Conservation (phyloP, 2,888 invertebrate species). For the Orchesella flavescens region DNA sequence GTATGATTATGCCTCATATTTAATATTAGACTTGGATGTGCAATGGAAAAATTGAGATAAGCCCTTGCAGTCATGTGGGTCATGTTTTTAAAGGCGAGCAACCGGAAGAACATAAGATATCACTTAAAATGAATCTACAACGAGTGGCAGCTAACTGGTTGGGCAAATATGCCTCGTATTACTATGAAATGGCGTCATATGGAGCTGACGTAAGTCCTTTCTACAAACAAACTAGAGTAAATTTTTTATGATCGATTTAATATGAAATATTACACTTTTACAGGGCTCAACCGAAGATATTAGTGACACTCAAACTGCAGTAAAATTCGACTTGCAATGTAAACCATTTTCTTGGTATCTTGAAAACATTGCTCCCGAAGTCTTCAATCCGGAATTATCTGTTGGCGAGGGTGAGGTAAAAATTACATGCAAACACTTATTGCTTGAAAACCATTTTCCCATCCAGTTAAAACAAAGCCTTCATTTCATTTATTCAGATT, state of each 20-base stretch:
- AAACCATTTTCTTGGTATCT: conserved; percentile 79
- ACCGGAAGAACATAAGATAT: conserved; percentile 75
- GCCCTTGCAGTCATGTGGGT: conserved; percentile 79
- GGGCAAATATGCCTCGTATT: conserved; percentile 77
- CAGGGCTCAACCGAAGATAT: not conserved
- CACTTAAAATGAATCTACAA: conserved; percentile 75
- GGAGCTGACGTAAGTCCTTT: not conserved
- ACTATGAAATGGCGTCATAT: conserved; percentile 77
- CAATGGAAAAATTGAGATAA: conserved; percentile 78
- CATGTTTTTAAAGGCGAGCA: conserved; percentile 76
- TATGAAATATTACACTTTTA: too few relatives aligned
- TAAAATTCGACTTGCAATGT: conserved; percentile 78
- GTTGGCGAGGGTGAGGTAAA: conserved; percentile 78
- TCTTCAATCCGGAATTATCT: conserved; percentile 78
- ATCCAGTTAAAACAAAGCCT: not conserved
- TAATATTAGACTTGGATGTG: conserved; percentile 78
- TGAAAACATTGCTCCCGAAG: conserved; percentile 78
- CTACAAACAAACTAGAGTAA: too few relatives aligned
- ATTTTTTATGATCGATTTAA: not conserved
- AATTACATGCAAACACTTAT: not conserved
- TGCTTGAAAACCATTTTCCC: not conserved
- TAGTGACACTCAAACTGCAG: not conserved
- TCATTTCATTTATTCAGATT: not conserved
- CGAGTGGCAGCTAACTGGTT: conserved; percentile 78
- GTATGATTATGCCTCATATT: too few relatives aligned